Evolutionary conservation across 2,797 vertebrate genomes (phyloP).

Genomic region (Fistularia commersonii): DNA sequence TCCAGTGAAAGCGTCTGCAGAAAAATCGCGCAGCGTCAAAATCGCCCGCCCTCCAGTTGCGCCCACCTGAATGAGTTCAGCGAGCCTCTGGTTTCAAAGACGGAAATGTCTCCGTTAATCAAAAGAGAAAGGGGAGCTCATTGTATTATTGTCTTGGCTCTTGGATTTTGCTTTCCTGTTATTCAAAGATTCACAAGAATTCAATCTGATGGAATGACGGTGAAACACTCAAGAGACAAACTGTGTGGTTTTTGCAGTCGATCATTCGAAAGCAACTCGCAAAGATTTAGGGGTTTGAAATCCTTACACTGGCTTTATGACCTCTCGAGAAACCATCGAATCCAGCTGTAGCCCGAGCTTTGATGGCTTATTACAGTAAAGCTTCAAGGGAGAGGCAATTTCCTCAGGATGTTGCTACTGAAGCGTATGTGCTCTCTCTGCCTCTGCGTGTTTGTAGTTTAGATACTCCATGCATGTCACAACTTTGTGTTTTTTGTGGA

Average conservation of each 20-base stretch:
- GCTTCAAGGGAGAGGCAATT: constrained; percentile 44
- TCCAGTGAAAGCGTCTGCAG: constrained; percentile 3
- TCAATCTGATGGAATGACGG: constrained; percentile 16
- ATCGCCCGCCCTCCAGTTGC: constrained; percentile 1
- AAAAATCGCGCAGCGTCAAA: too few species aligned
- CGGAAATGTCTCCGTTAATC: constrained; percentile 32
- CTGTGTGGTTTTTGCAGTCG: neutral
- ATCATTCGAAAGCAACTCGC: neutral
- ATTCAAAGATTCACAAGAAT: constrained; percentile 23
- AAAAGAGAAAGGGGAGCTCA: constrained; percentile 9
- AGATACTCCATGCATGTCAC: constrained; percentile 11
- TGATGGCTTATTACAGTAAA: constrained; percentile 40
- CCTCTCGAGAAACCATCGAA: too few species aligned
- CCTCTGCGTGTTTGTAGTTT: constrained; percentile 25
- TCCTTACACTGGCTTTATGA: too few species aligned
- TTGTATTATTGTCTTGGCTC: constrained; percentile 8
- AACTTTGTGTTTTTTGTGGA: constrained; percentile 12
- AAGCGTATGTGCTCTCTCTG: constrained; percentile 13
- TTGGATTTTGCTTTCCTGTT: constrained; percentile 34
- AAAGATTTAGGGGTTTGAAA: neutral
- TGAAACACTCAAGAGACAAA: neutral
- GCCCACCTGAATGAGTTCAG: constrained; percentile 19
- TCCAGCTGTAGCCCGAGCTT: constrained; percentile 24
- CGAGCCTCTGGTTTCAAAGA: constrained; percentile 26
- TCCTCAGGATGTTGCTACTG: constrained; percentile 59